These are phyloP conservation scores for Trogon surrucura DNA, from an alignment of 2,113 vertebrate genomes.

Conservation along the genomic window DNA sequence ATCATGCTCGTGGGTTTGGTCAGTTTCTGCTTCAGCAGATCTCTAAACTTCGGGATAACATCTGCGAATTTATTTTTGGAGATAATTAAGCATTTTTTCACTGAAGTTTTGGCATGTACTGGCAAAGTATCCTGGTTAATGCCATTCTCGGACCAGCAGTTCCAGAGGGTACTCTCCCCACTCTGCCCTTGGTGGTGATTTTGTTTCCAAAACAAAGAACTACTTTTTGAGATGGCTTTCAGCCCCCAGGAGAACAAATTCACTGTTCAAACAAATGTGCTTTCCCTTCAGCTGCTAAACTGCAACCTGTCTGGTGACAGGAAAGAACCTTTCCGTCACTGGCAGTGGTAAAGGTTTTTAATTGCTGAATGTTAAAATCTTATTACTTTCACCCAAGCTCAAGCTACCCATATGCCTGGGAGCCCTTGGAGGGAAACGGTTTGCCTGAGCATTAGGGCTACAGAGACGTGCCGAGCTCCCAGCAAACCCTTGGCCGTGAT, in stretches of 20 bases:
- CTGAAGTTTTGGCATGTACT: not conserved
- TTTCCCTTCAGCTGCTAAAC: not conserved
- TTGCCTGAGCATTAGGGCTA: not conserved
- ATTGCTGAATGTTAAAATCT: not conserved
- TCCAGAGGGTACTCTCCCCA: not conserved
- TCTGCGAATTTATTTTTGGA: not conserved
- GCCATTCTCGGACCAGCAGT: not conserved
- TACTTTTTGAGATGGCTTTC: not conserved
- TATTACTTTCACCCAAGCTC: not conserved
- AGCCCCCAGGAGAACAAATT: not conserved
- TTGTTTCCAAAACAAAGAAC: conserved; percentile 5
- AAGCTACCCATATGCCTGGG: not conserved
- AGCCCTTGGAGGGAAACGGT: not conserved
- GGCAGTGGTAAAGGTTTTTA: not conserved
- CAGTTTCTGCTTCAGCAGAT: not conserved
- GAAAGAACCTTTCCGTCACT: not conserved
- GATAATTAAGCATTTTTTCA: not conserved
- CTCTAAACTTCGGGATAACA: not conserved
- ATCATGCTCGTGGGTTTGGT: not conserved
- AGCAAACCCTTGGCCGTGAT: not conserved
- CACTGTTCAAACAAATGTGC: not conserved
- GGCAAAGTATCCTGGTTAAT: not conserved
- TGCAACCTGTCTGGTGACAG: not conserved
- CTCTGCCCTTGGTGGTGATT: not conserved
- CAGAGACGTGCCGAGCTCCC: not conserved